Evolutionary conservation across 2,113 vertebrate species (phyloP), one percentile per base, ranked within the genome.

Genomic region (Brienomyrus longianalis): DNA sequence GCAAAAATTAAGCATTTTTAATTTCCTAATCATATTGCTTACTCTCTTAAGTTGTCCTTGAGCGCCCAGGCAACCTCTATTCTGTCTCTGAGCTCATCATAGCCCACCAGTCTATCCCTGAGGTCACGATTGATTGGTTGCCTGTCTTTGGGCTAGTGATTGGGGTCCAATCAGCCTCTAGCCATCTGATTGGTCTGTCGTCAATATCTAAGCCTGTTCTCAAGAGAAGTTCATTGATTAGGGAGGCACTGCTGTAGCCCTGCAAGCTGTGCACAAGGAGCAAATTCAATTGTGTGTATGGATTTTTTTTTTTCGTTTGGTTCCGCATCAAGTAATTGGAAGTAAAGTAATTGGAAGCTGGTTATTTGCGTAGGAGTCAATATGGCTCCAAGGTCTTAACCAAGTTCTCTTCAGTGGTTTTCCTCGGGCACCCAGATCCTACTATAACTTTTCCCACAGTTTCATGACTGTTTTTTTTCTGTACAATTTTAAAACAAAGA

Each of bases 291-390:
- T 77, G 17, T 74, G 15, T 8, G n/a, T 74, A 77, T 88, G 45
- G 62, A 88, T 88, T 70, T 74, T 88, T 45, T 50, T 77, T 74
- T 88, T 17, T 10, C 0, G 27, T 48, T 45, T 74, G 62, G 88
- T 74, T 70, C 88, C 48, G 39, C 43, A 74, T 47, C 88, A 51
- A 86, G 48, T 83, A 59, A 50, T 59, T 88, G 66, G 74, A 54
- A 83, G 88, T 83, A 89, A 89, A 83, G 50, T 54, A 50, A 89
- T 83, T 89, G 48, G 70, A 89, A 54, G 47, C n/a, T 51, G 50
- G 70, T 83, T 80, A 54, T 83, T 83, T 89, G 31, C 23, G 88
- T 52, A 5, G 35, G 87, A 52, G 70, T 23, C 62, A 35, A 35
- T 43, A 43, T 31, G 27, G 47, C 45, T 89, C 88, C 70, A 19